A percentile compares a stretch with the other conserved stretches of the same genome.
These are phyloP conservation scores for Oppia nitens DNA, from an alignment of 1,140 invertebrate genomes.

Conservation along the genomic window DNA sequence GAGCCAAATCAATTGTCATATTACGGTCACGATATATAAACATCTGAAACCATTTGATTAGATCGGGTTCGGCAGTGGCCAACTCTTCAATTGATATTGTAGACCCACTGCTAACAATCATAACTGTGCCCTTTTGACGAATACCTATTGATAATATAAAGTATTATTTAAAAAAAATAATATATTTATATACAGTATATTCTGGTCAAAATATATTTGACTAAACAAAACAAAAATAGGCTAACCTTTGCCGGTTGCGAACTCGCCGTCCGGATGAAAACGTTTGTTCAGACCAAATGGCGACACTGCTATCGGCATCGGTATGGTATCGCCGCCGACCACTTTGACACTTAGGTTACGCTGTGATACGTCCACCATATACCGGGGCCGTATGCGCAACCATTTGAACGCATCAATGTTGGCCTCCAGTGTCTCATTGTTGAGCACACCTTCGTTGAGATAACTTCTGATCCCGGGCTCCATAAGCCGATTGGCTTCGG, in stretches of 20 bases:
- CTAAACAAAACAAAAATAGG: no score
- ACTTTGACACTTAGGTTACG: background rate
- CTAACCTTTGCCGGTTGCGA: constrained; percentile 63
- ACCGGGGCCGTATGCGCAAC: background rate
- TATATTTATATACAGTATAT: no score
- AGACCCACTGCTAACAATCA: no score
- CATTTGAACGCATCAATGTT: background rate
- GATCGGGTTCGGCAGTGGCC: no score
- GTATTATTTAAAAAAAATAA: no score
- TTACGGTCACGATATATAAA: no score
- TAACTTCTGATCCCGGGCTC: background rate
- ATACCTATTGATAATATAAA: no score
- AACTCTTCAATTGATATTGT: no score
- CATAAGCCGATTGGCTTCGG: background rate
- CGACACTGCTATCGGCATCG: constrained; percentile 5
- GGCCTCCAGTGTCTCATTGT: background rate
- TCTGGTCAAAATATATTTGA: no score
- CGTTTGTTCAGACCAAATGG: constrained; percentile 49
- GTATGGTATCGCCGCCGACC: constrained; percentile 2
- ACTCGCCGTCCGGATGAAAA: constrained; percentile 74
- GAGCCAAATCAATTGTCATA: no score
- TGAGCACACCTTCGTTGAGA: background rate
- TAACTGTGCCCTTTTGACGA: no score
- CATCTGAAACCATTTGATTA: no score
- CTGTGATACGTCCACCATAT: constrained; percentile 1